Evolutionary conservation across 2,113 vertebrate species (phyloP), one percentile per base, ranked within the genome.

Genomic region (Hippocampus mohnikei): DNA sequence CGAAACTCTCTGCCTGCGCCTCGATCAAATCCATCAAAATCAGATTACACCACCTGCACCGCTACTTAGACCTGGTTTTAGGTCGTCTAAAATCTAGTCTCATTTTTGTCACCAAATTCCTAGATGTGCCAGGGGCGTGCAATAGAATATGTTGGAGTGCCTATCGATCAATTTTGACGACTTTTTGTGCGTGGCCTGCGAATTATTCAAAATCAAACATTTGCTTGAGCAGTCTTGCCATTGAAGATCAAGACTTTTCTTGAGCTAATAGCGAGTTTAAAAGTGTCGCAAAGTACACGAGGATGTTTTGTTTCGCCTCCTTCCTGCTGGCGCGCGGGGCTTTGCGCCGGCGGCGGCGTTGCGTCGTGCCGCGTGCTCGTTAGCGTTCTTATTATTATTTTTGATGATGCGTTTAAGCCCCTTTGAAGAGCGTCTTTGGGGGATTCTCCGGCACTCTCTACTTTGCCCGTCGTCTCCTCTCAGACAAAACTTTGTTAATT

Each of bases 401-500:
- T 89, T 92, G 89, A 88, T 90, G 90, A 89, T 86, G 87, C 86
- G 77, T 68, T 74, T 78, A 88, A 91, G 88, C 88, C 77, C 88
- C 90, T 92, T 92, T 92, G 90, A 92, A 90, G 91, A 86, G 79
- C 85, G 78, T 93, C 89, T 92, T 89, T 86, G 69, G 91, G 90
- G 92, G 91, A 91, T 91, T 89, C 91, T 79, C 90, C 89, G 91
- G 87, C 87, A 82, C 87, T 92, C 84, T 91, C 78, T 87, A 82
- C 88, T 89, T 88, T 84, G 88, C 89, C 90, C 68, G 84, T 71
- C 90, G 91, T 88, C 87, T 80, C 87, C 79, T 80, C 70, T 76
- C 72, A 90, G 86, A 91, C 87, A 90, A 90, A 92, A 91, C 89
- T 90, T 88, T 89, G 84, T 90, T 93, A 93, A 93, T 93, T 93